These are phyloP conservation scores for Cottoperca gobio DNA, from an alignment of 2,797 vertebrate species.

Conservation along the genomic window DNA sequence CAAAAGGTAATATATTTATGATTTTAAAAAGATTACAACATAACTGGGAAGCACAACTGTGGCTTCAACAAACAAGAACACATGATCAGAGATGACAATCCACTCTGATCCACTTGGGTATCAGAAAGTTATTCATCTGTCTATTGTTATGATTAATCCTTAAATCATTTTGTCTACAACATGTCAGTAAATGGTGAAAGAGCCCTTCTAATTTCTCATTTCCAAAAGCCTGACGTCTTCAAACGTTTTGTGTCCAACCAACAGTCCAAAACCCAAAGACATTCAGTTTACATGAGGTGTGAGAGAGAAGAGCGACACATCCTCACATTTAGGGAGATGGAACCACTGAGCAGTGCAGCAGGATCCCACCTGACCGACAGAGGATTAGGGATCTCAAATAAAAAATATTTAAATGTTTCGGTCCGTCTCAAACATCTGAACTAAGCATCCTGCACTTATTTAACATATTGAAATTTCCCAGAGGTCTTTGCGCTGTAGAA, in stretches of 20 bases:
- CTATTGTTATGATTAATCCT: background rate
- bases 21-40: background rate
- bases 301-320: background rate
- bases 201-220: background rate
- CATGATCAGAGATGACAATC: background rate
- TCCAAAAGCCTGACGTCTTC: background rate
- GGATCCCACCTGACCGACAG: background rate
- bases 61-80: background rate
- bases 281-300: background rate
- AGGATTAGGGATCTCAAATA: background rate
- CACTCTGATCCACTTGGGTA: background rate
- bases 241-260: background rate
- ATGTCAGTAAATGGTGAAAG: background rate
- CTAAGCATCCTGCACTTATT: background rate
- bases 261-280: background rate
- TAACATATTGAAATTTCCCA: background rate
- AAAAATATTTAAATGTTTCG: background rate
- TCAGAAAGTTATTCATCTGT: background rate
- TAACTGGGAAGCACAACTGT: background rate
- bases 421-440: background rate
- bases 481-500: background rate
- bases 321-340: too few species aligned
- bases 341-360: background rate
- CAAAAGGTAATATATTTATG: conserved; percentile 55
- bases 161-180: background rate